A percentile compares a stretch with the other conserved stretches of the same genome.
These are phyloP conservation scores for Limosa lapponica DNA, from an alignment of 2,797 vertebrate species.

Conservation along the genomic window DNA sequence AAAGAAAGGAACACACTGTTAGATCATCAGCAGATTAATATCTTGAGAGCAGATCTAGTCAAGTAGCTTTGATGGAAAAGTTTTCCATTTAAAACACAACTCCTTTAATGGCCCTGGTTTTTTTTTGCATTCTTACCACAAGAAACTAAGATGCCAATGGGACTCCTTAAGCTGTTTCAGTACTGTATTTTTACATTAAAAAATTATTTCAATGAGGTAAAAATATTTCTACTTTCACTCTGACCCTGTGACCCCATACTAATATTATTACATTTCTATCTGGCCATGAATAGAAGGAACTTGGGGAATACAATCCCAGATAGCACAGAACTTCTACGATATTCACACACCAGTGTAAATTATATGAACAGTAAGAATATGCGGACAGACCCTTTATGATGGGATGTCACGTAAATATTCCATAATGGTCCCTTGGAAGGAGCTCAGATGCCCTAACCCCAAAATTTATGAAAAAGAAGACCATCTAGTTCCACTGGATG, in stretches of 20 bases:
- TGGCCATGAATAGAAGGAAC: background rate
- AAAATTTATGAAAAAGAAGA: background rate
- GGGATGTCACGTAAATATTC: background rate
- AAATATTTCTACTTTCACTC: background rate
- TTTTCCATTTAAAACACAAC: background rate
- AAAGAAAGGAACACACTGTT: background rate
- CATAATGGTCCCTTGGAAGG: background rate
- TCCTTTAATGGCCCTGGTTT: background rate
- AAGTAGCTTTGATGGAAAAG: background rate
- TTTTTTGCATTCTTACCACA: background rate
- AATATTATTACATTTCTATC: background rate
- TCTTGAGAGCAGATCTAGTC: background rate
- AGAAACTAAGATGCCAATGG: background rate
- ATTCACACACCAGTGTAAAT: background rate
- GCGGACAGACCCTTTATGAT: background rate
- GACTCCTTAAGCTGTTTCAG: background rate
- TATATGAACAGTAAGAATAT: background rate
- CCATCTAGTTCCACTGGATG: background rate
- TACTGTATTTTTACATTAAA: background rate
- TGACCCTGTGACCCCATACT: background rate
- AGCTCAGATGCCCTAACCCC: background rate
- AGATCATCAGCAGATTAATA: background rate
- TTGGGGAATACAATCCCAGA: background rate
- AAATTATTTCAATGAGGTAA: background rate
- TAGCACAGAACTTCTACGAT: background rate